Conservation (phyloP, 2,888 invertebrate species). For the Notodonta dromedarius region DNA sequence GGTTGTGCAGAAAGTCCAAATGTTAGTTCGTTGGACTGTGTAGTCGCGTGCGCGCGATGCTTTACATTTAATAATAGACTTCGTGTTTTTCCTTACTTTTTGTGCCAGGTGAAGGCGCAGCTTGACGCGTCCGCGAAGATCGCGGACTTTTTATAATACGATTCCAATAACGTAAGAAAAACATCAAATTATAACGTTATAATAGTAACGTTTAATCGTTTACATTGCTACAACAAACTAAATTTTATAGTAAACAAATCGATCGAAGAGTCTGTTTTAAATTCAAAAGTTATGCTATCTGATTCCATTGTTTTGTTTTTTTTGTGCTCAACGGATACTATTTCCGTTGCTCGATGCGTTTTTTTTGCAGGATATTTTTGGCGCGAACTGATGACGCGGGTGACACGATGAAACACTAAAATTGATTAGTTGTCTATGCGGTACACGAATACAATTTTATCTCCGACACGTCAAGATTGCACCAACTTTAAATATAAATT, state of each 20-base stretch:
- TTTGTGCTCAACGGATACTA: not conserved
- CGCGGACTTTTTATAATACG: conserved; percentile 10
- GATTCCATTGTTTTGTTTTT: not conserved
- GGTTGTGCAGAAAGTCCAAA: conserved; percentile 44
- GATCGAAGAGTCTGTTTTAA: not conserved
- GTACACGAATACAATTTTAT: conserved; percentile 33
- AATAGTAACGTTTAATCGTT: not conserved
- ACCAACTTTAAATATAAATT: conserved; percentile 9
- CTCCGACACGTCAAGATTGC: conserved; percentile 25
- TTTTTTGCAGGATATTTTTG: conserved; percentile 1
- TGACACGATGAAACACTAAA: conserved; percentile 27
- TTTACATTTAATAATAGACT: conserved; percentile 53
- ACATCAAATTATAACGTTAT: not conserved
- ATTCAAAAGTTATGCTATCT: not conserved
- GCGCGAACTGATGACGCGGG: conserved; percentile 17
- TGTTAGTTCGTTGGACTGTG: conserved; percentile 53
- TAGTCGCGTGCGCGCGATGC: conserved; percentile 71
- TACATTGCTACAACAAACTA: not conserved
- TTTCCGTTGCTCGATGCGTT: conserved; percentile 2
- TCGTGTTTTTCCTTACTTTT: conserved; percentile 48
- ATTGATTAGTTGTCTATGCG: conserved; percentile 27
- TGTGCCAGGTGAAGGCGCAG: conserved; percentile 43
- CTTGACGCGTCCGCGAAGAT: conserved; percentile 39
- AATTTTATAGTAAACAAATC: conserved; percentile 1
- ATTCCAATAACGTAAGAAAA: conserved; percentile 6